Evolutionary conservation across 2,888 invertebrate genomes (phyloP).

Genomic region (Gastrophysa polygoni): DNA sequence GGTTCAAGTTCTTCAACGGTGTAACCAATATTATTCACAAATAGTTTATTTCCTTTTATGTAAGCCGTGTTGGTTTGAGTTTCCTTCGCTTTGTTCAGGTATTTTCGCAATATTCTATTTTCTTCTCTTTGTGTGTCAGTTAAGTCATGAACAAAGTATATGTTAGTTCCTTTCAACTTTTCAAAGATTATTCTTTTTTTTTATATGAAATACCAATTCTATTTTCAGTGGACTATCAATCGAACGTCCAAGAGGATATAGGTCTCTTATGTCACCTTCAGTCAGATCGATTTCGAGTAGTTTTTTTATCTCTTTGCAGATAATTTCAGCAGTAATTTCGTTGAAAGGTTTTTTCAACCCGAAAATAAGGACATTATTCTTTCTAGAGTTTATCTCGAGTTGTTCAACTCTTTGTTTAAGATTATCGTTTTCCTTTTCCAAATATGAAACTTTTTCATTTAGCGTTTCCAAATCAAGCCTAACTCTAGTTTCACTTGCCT

Average conservation of each 20-base stretch:
- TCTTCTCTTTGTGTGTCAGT: constrained; percentile 4
- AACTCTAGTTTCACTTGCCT: too few species aligned
- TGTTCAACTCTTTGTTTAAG: not conserved
- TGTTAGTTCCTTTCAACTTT: not conserved
- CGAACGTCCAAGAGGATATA: not conserved
- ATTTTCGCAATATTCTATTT: not conserved
- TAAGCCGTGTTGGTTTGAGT: not conserved
- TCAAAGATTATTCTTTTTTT: not conserved
- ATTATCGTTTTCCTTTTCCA: not conserved
- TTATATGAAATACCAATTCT: not conserved
- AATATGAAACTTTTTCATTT: not conserved
- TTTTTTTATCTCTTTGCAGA: constrained; percentile 2
- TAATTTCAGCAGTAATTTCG: not conserved
- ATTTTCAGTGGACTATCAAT: not conserved
- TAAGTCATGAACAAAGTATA: constrained; percentile 1
- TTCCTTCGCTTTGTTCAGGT: not conserved
- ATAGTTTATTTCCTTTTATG: not conserved
- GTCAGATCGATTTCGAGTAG: not conserved
- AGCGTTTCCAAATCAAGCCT: not conserved
- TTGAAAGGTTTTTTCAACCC: not conserved
- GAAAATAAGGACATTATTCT: constrained; percentile 2
- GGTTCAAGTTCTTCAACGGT: constrained; percentile 3
- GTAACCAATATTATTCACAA: not conserved
- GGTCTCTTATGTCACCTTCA: not conserved
- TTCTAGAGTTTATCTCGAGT: not conserved